phyloP scores from a whole-genome alignment of 2,797 vertebrate genomes.

The Tarsius wallacei region DNA sequence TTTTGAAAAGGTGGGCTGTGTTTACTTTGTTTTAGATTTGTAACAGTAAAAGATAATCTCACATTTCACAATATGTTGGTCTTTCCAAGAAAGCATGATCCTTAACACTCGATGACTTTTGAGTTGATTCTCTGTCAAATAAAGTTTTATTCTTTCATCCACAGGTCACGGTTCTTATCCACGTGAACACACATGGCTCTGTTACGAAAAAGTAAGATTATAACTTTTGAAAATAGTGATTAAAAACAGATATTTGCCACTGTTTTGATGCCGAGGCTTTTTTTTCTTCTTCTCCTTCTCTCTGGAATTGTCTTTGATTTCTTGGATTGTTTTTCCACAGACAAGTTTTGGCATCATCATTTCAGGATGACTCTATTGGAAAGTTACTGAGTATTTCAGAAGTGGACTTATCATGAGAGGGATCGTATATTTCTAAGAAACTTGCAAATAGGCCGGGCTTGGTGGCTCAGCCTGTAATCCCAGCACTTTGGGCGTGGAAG shows the following conservation, averaged over 20 bases:
- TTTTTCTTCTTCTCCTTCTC: neutral
- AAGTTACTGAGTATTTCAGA: slow-evolving; percentile 14
- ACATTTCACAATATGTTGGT: neutral
- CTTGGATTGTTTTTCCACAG: neutral
- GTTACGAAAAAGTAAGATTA: slow-evolving; percentile 91
- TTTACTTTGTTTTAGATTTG: slow-evolving; percentile 13
- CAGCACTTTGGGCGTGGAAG: no score
- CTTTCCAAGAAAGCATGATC: neutral
- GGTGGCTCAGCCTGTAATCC: no score
- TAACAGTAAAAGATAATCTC: neutral
- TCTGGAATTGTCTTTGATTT: neutral
- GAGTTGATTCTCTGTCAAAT: slow-evolving; percentile 28
- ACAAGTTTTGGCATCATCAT: neutral
- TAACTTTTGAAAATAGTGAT: slow-evolving; percentile 59
- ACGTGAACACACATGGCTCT: slow-evolving; percentile 90
- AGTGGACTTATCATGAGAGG: neutral
- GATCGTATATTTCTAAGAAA: neutral
- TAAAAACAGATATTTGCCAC: neutral
- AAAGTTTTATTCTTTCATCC: slow-evolving; percentile 69
- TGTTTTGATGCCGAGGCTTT: slow-evolving; percentile 5
- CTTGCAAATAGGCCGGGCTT: neutral
- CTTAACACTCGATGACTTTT: slow-evolving; percentile 6
- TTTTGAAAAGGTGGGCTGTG: neutral
- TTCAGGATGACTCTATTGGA: neutral
- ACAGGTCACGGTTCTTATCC: slow-evolving; percentile 82